Evolutionary conservation across 1,140 invertebrate genomes (phyloP).

Genomic region (Drosophila obscura): DNA sequence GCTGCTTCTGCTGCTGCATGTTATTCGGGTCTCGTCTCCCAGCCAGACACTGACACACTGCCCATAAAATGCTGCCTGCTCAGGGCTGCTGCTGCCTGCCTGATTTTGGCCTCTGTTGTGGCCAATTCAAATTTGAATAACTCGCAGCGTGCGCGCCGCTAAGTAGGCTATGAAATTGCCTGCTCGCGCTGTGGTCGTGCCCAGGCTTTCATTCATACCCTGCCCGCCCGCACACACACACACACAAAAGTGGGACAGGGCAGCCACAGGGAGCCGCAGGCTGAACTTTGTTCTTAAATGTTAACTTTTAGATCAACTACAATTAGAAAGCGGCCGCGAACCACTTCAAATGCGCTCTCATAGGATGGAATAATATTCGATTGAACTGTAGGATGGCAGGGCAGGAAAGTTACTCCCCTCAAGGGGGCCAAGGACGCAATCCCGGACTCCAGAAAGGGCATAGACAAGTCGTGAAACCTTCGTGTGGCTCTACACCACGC

Average conservation of each 20-base stretch:
- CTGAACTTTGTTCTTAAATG: too few relatives aligned
- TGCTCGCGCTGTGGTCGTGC: slow-evolving; percentile 9
- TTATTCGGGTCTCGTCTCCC: slow-evolving; percentile 13
- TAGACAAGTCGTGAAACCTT: not conserved
- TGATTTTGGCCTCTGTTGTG: slow-evolving; percentile 7
- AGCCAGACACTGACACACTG: slow-evolving; percentile 4
- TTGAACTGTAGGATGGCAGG: too few relatives aligned
- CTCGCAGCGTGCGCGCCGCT: slow-evolving; percentile 66
- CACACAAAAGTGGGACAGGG: too few relatives aligned
- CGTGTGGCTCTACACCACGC: not conserved
- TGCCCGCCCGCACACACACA: not conserved
- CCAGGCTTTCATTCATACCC: not conserved
- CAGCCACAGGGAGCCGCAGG: too few relatives aligned
- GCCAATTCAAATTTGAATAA: slow-evolving; percentile 78
- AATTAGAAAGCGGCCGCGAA: too few relatives aligned
- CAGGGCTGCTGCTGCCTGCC: slow-evolving; percentile 12
- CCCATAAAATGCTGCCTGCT: slow-evolving; percentile 52
- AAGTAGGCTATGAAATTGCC: slow-evolving; percentile 70
- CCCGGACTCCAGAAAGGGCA: not conserved
- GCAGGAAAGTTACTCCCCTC: too few relatives aligned
- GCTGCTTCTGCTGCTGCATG: slow-evolving; percentile 25
- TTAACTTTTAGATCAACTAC: too few relatives aligned
- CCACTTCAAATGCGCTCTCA: too few relatives aligned
- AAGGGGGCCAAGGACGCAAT: too few relatives aligned
- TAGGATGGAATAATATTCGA: too few relatives aligned